Evolutionary conservation across 30 jellyfish, hydroid and myxozoan species (phyloP), one percentile per base, ranked within the genome.

Genomic region (Aurelia aurita): DNA sequence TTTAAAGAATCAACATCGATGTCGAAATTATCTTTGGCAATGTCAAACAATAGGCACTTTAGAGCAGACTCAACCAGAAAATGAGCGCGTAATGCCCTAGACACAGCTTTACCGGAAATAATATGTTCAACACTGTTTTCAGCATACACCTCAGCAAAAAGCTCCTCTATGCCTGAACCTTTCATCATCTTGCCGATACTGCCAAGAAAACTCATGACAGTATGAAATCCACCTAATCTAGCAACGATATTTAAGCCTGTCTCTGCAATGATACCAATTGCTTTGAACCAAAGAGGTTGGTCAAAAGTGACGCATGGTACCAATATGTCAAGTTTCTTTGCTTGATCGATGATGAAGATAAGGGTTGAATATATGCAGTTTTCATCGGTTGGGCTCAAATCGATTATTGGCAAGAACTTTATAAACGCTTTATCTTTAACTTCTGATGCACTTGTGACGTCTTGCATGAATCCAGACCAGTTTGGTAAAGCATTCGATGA

Each of bases 391-490:
- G 95, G 95, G 85, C 65, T 64, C 20, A 81, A 61, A 80, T 88
- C 95, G 16, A 80, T 88, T 11, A 79, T 88, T 35, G 95, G 96
- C 4, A 89, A 34, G 51, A 89, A 72, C 27, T 34, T 45, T 3
- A 69, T 60, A 2, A 29, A 14, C 7, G 90, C 29, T 62, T 69
- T 61, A 8, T 31, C 43, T 46, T 65, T 82, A 25, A 28, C 53
- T 28, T 28, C 67, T 28, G 87, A 3, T 32, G 66, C 78, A 53
- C 70, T 77, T 15, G 58, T 26, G 23, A 47, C 60, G 54, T 49
- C 23, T 69, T 87, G 96, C 96, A 87, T 65, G 74, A 77, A 77
- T 28, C 93, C 94, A 7, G 82, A 71, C 94, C 96, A 87, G 88
- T 68, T 87, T 22, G 91, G 88, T 23, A 20, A 7, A 6, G 92